Base-by-base conservation (phyloP, 2,888 invertebrate genomes). In the Euplexia lucipara region DNA sequence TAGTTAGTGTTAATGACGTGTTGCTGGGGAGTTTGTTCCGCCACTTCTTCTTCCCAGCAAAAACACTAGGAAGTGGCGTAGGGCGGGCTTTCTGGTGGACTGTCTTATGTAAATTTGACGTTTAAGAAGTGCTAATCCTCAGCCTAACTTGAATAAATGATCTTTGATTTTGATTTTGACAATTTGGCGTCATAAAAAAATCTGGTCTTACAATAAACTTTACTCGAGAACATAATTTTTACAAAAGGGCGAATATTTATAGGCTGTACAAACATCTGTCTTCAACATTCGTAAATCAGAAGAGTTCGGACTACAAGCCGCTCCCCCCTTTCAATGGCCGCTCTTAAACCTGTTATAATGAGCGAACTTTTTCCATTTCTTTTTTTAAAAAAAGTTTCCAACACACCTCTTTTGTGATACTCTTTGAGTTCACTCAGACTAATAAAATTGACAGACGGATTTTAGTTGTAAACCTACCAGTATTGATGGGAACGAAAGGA, bases 281-380 rank as follows among this genome's bases (percentile, higher is more conserved):
- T 78, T 65, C 35, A 63, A 49, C 69, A 72, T 79, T 75, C 73
- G 73, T 75, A 81, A 80, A 75, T 80, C 70, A 74, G 68, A 67
- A 70, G 79, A 60, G 65, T 48, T 78, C 54, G 78, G 73, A 71
- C 70, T 80, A 79, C 65, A 70, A 62, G 67, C 44, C 54, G 71
- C 52, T 75, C 76, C 74, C 75, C 77, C 73, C 70, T 70, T 74
- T 78, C 81, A 75, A 56, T 75, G 61, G 64, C 80, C 82, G 79
- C 78, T 82, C 87, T 88, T 91, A 92, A 93, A 91, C 89, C 90
- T 87, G 86, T 88, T 91, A 91, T 93, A 92, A 93, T 91, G 92
- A 92, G 90, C 79, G 83, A 93, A 93, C 85, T 93, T 93, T 92
- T 89, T 88, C 89, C 91, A 91, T 93, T 92, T 87, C 88, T 90